Evolutionary conservation across 2,888 invertebrate species (phyloP).

Genomic region (Scotopteryx bipunctaria): DNA sequence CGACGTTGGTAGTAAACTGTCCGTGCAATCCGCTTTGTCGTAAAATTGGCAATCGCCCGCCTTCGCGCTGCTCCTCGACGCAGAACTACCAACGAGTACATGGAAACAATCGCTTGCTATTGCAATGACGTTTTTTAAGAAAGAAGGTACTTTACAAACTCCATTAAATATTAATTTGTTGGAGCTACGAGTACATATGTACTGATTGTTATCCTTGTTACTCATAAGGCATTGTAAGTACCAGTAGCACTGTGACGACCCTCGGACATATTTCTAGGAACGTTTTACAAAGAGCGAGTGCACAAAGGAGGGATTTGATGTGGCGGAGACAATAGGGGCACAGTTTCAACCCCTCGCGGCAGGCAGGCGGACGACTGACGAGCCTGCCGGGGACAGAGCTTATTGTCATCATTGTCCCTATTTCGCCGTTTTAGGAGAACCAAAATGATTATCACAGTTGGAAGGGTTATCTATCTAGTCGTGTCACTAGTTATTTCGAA

Average conservation of each 20-base stretch:
- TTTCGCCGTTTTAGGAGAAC: neutral
- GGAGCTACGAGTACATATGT: too few relatives aligned
- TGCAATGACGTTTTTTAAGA: too few relatives aligned
- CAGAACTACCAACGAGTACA: too few relatives aligned
- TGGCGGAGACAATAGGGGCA: conserved; percentile 12
- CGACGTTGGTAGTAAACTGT: neutral
- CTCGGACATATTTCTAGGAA: conserved; percentile 5
- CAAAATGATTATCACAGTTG: too few relatives aligned
- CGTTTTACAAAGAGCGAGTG: neutral
- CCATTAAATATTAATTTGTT: too few relatives aligned
- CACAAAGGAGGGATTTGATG: conserved; percentile 14
- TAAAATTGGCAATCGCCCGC: conserved; percentile 9
- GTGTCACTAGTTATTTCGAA: too few relatives aligned
- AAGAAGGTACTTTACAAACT: too few relatives aligned
- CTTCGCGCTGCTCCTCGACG: neutral
- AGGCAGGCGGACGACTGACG: conserved; percentile 5
- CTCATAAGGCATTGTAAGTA: too few relatives aligned
- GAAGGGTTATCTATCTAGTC: too few relatives aligned
- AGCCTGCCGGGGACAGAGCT: neutral
- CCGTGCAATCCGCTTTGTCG: conserved; percentile 8
- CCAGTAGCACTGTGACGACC: too few relatives aligned
- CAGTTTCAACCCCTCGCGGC: neutral
- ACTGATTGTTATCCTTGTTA: too few relatives aligned
- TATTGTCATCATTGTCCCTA: neutral
- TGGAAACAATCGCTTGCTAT: too few relatives aligned